These are phyloP conservation scores for Gymnosoma rotundatum DNA, from an alignment of 2,888 invertebrate species.

Conservation along the genomic window DNA sequence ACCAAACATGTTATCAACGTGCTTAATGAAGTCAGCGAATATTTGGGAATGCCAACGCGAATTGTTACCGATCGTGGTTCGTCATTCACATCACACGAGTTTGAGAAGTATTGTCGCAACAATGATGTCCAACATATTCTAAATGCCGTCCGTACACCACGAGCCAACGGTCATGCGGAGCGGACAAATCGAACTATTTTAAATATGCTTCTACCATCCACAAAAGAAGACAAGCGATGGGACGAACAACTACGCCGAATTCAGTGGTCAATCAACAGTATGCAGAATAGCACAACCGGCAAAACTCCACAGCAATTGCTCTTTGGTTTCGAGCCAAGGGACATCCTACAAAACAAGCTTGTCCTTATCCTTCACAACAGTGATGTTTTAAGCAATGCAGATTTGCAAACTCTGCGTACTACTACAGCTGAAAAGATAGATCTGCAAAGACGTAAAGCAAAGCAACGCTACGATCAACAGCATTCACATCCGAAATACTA, in stretches of 20 bases:
- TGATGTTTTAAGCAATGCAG: too few relatives aligned
- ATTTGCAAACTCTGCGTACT: too few relatives aligned
- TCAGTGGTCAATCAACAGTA: slow-evolving; percentile 56
- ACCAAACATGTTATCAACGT: slow-evolving; percentile 36
- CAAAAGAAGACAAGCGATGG: slow-evolving; percentile 48
- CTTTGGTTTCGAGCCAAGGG: slow-evolving; percentile 55
- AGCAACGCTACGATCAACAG: too few relatives aligned
- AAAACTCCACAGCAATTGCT: slow-evolving; percentile 57
- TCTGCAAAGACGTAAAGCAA: too few relatives aligned
- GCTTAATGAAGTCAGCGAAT: slow-evolving; percentile 29
- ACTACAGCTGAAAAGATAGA: too few relatives aligned
- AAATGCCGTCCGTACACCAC: slow-evolving; percentile 72
- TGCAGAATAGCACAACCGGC: slow-evolving; percentile 52
- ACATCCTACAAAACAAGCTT: slow-evolving; percentile 51
- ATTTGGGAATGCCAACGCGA: slow-evolving; percentile 72
- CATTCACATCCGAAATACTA: too few relatives aligned
- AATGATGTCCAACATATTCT: slow-evolving; percentile 67
- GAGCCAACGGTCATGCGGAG: slow-evolving; percentile 70
- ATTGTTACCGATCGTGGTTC: slow-evolving; percentile 74
- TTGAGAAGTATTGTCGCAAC: too few relatives aligned
- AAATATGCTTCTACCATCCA: slow-evolving; percentile 51
- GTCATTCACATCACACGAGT: too few relatives aligned
- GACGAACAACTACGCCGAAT: slow-evolving; percentile 49
- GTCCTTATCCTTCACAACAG: not conserved
- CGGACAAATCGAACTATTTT: slow-evolving; percentile 53